Conservation (phyloP, 2,113 vertebrate genomes). For the Corydoras maculifer region DNA sequence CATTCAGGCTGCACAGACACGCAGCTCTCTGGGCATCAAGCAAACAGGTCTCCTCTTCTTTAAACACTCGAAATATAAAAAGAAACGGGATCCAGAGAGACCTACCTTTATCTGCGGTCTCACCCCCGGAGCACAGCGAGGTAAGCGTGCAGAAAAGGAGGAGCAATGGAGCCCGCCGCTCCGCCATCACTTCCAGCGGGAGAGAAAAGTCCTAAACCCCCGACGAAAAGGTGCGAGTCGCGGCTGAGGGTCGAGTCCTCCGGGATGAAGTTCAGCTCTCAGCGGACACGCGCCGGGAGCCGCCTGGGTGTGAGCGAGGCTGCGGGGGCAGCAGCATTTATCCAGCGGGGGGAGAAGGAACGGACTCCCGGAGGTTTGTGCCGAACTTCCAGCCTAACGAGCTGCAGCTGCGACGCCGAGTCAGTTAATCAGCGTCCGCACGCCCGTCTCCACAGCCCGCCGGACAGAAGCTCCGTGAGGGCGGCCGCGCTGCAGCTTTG, state of each 20-base stretch:
- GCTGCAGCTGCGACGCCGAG: not conserved
- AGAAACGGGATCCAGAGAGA: not conserved
- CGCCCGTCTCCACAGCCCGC: not conserved
- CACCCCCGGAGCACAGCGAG: conserved; percentile 51
- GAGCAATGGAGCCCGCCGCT: conserved; percentile 65
- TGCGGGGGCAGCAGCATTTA: not conserved
- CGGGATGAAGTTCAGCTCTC: not conserved
- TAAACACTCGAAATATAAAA: not conserved
- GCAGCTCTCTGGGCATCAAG: no score
- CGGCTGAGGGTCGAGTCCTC: no score
- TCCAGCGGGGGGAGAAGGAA: not conserved
- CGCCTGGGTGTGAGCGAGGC: not conserved
- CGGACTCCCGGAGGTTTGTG: not conserved
- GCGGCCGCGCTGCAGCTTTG: no score
- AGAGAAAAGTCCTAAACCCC: conserved; percentile 56
- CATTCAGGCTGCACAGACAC: no score
- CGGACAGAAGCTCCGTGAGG: no score
- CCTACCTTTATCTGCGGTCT: conserved; percentile 69
- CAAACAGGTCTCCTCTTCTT: not conserved
- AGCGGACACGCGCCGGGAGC: not conserved
- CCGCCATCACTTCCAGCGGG: conserved; percentile 71
- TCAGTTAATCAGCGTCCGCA: not conserved
- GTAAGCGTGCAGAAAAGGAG: conserved; percentile 66
- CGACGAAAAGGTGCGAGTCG: conserved; percentile 28
- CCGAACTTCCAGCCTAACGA: not conserved